Evolutionary conservation across 1,140 invertebrate species (phyloP).

Genomic region (Notospermus geniculatus): DNA sequence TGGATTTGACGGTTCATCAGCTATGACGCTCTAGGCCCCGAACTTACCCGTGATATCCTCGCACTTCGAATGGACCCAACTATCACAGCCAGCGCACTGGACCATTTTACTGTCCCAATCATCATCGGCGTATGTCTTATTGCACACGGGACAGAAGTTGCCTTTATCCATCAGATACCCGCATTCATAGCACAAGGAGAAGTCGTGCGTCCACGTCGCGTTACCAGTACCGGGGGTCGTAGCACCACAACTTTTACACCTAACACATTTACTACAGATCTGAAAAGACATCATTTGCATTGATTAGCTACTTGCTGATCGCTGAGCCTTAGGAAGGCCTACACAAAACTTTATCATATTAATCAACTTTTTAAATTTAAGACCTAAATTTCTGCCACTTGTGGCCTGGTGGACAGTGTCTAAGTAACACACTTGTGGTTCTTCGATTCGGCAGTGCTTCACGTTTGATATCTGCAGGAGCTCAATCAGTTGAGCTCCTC

Average conservation of each 20-base stretch:
- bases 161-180: constrained; percentile 81
- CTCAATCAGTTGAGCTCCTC: no score
- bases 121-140: constrained; percentile 88
- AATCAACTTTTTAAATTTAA: no score
- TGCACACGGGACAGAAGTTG: constrained; percentile 90
- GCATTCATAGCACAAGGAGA: constrained; percentile 84
- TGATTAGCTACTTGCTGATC: no score
- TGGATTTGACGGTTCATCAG: no score
- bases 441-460: no score
- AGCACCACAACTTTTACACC: constrained; percentile 81
- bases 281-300: constrained; percentile 54
- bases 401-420: no score
- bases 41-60: constrained; percentile 74
- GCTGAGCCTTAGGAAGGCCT: no score
- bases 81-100: constrained; percentile 85
- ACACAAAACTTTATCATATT: no score
- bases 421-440: no score
- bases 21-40: no score
- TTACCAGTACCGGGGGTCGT: constrained; percentile 66
- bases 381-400: no score
- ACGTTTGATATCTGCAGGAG: no score
- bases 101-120: constrained; percentile 95
- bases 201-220: constrained; percentile 79
- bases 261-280: constrained; percentile 83
- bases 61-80: constrained; percentile 91